Evolutionary conservation across 2,888 invertebrate genomes (phyloP), one percentile per base, ranked within the genome.

Genomic region (Amblyteles armatorius): DNA sequence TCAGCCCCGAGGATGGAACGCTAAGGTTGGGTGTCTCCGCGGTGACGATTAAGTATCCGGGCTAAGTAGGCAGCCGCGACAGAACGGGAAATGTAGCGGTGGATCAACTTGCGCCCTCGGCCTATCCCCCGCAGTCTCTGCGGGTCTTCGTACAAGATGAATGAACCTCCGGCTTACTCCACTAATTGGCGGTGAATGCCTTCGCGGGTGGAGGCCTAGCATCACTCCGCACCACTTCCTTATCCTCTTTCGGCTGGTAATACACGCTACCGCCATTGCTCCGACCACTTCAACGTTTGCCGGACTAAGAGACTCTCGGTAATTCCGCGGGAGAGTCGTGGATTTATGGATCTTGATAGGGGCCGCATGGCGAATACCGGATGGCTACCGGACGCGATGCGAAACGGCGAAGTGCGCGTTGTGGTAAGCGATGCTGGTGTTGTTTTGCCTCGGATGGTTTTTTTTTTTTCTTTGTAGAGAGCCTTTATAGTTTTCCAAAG

Each of bases 181-280:
- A 60, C 85, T 85, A 85, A 85, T 85, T 85, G 85, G 85, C 60
- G 78, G 78, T 68, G 73, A 83, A 83, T 83, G 44, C 85, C 81
- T 78, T 79, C 78, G 77, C 77, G 52, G 73, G 63, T 73, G 55
- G 77, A 77, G 78, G 78, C 67, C 72, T 29, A 65, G 44, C 50
- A 29, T 69, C 77, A 69, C 55, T 71, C 44, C 71, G 19, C 67
- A 65, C 40, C 22, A 50, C 55, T 65, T 83, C 72, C 73, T 69
- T 65, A 19, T 55, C 63, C 73, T 67, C 74, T 67, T 82, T 63
- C 22, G 72, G 69, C 72, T 40, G 57, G 63, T 40, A 22, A 19
- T 44, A 9, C 78, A 11, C 69, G 77, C 55, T 79, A 71, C 72
- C 40, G 67, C 76, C 67, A 63, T 78, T 69, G 40, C 63, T 52